Base-by-base conservation (phyloP, 2,888 invertebrate genomes). In the Morinoia aosen region DNA sequence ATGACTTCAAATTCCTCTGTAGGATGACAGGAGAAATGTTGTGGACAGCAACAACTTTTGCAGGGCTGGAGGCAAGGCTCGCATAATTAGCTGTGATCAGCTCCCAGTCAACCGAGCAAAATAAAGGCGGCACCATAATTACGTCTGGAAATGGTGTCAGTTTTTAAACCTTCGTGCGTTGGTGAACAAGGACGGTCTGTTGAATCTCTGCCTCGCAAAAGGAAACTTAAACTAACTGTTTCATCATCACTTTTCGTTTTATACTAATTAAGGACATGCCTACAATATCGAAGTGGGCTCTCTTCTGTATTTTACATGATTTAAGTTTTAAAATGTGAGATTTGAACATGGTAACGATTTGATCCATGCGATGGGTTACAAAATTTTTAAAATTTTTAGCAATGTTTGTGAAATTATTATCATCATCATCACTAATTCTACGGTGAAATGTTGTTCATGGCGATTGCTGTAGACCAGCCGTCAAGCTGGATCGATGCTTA, bases 21-120 rank as follows among this genome's bases (percentile, higher is more conserved):
- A 57, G 91, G 56, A 91, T 91, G 12, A 91, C 56, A 57, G 57
- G 91, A 57, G 48, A 57, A 91, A 91, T 57, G 91, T 91, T 91
- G 57, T 57, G 91, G 48, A 25, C 39, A 57, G 91, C 56, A 57
- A 91, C 91, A 91, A 91, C 91, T 91, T 91, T 57, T 91, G 48
- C 90, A 48, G 91, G 91, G 91, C 91, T 57, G 12, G 57, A 56
- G 91, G 91, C 91, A 91, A 91, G 91, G 91, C 91, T 39, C 57
- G 57, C 57, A 91, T 91, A 91, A 91, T 91, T 91, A 91, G 91
- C 91, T 91, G 40, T 57, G 12, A 12, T 39, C 14, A 90, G 39
- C 90, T 88, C 39, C 64, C 64, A 64, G 14, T 19, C 5, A 12
- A 64, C 19, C 64, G 25, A 64, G 25, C 19, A 64, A 64, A 64